Base-by-base conservation (phyloP, 2,113 vertebrate species). In the Oreochromis spilurus region DNA sequence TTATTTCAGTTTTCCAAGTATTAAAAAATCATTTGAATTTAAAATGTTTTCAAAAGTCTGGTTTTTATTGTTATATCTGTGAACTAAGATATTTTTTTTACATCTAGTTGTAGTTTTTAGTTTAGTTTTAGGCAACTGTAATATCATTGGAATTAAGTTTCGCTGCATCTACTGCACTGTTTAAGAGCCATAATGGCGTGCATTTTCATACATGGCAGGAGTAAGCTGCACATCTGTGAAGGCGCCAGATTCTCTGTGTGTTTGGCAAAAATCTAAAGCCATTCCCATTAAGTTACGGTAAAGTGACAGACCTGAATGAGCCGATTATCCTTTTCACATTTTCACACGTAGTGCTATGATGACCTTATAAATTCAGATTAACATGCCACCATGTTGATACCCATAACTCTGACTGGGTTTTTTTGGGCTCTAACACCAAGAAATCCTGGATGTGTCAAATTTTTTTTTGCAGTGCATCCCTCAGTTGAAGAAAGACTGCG, bases 231-330 rank as follows among this genome's bases (percentile, higher is more conserved):
- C 67, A 48, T 72, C 40, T 75, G 40, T 48, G 40, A 48, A 48
- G 24, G 8, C 21, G 0, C 21, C 40, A 72, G 40, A 75, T 43
- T 45, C 2, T 19, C 9, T 48, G 24, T 6, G 70, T 9, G 21
- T 31, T 26, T 75, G 70, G 43, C 24, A 29, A 75, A 75, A 50
- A 50, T 29, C 4, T 50, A 19, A 75, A 75, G 24, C 5, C 24
- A 19, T 31, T 50, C 26, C 43, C 43, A 31, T 48, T 17, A 29
- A 29, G 43, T 17, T 75, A 0, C 5, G 0, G 16, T 29, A 77
- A 7, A 67, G 19, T 67, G 36, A 21, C 2, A 5, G 11, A 12
- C 45, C 72, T 77, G 16, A 77, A 34, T 26, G 21, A 16, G 45
- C 13, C 0, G 21, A 45, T 40, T 43, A 70, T 5, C 7, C 65